Evolutionary conservation across 2,888 invertebrate genomes (phyloP).

Genomic region (Atethmia centrago): DNA sequence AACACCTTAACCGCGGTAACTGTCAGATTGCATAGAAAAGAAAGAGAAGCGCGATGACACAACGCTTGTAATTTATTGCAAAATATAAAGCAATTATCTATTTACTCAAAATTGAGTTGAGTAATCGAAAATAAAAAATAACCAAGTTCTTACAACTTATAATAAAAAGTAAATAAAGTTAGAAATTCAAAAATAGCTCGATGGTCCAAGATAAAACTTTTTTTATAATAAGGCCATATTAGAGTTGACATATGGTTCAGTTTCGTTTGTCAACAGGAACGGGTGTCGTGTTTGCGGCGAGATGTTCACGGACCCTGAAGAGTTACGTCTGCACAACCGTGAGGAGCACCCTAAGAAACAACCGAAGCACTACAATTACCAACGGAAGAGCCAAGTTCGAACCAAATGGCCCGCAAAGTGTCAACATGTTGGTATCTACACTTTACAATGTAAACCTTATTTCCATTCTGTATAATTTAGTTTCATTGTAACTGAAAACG

Average conservation of each 20-base stretch:
- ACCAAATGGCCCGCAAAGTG: slow-evolving; percentile 80
- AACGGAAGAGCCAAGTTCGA: slow-evolving; percentile 72
- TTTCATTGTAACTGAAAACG: background rate
- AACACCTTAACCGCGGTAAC: too few species aligned
- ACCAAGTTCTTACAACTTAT: too few species aligned
- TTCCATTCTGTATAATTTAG: background rate
- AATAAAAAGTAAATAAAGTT: too few species aligned
- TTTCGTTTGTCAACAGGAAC: slow-evolving; percentile 69
- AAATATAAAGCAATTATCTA: too few species aligned
- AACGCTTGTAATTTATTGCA: too few species aligned
- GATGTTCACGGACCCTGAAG: slow-evolving; percentile 76
- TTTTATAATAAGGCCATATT: slow-evolving; percentile 24
- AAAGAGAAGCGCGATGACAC: too few species aligned
- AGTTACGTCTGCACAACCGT: slow-evolving; percentile 81
- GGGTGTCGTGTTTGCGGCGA: slow-evolving; percentile 85
- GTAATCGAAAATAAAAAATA: too few species aligned
- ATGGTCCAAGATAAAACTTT: too few species aligned
- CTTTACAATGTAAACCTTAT: slow-evolving; percentile 21
- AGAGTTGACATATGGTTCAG: slow-evolving; percentile 58
- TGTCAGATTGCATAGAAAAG: too few species aligned
- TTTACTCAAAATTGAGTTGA: too few species aligned
- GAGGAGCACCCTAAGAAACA: slow-evolving; percentile 79
- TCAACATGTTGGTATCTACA: slow-evolving; percentile 77
- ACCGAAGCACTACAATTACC: slow-evolving; percentile 79
- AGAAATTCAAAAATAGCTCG: too few species aligned